Base-by-base conservation (phyloP, 1,140 invertebrate genomes). In the Penaeus chinensis region DNA sequence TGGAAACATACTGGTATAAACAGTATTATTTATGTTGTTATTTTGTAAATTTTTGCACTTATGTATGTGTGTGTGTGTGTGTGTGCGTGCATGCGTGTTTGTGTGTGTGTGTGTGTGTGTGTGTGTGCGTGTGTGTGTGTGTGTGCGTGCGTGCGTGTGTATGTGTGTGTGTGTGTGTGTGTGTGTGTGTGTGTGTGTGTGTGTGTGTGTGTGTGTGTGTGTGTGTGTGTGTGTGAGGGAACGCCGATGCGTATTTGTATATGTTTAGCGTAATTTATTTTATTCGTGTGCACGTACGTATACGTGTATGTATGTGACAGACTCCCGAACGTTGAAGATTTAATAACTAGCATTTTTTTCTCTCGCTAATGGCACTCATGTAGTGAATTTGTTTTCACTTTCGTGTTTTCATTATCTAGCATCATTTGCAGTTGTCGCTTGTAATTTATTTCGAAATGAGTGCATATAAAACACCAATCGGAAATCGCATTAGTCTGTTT, bases 201-300 rank as follows among this genome's bases (percentile, higher is more conserved):
- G 65, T 66, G 65, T 66, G 65, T 66, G 65, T 66, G 65, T 66
- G 65, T 66, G 65, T 66, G 65, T 66, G 65, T 66, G 65, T 66
- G 65, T 42, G 37, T 42, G 37, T 42, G 37, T 42, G 37, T 42
- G 37, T 42, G 37, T 42, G 4, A 7, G 37, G 37, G 37, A 1
- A 20, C 8, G 66, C 27, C 0, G 1, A 19, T 71, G 66, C 3
- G 8, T 22, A 16, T 71, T n/a, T 71, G 66, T 20, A 32, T 71
- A 16, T 71, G 66, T 8, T 54, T 54, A 13, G 0, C 10, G 0
- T 54, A 2, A 5, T 54, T 54, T 2, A 16, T 54, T 54, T 13
- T 54, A 16, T 5, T 11, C 54, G 10, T 54, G 8, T 54, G 16
- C 54, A 54, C 54, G 5, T 54, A 11, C 54, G 16, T 16, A 16